A percentile compares a stretch with the other conserved stretches of the same genome.
These are phyloP conservation scores for Arizona elegans DNA, from an alignment of 2,113 vertebrate species.

Conservation along the genomic window DNA sequence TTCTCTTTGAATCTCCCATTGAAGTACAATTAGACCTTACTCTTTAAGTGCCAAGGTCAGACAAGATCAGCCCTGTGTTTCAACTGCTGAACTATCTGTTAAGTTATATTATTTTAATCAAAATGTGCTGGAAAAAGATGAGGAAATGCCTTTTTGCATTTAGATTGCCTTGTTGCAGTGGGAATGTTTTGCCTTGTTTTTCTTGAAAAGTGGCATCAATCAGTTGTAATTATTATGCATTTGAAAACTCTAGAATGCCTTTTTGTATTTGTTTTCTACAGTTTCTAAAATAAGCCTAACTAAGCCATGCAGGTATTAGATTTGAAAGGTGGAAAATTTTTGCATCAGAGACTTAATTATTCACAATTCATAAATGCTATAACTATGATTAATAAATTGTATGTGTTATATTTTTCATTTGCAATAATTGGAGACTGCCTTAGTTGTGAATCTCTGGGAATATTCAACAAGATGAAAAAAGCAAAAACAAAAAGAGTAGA, in stretches of 20 bases:
- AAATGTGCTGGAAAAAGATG: neutral
- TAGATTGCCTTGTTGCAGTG: conserved; percentile 17
- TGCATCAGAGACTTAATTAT: neutral
- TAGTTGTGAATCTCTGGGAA: neutral
- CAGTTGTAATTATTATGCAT: neutral
- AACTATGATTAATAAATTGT: neutral
- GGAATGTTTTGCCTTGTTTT: neutral
- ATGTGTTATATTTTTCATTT: neutral
- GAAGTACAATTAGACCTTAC: neutral
- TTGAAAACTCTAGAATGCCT: conserved; percentile 4
- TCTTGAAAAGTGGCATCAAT: neutral
- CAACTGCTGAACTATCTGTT: conserved; percentile 9
- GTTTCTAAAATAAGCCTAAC: neutral
- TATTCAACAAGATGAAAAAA: neutral
- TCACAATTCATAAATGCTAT: neutral
- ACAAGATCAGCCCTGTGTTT: neutral
- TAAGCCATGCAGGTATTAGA: neutral
- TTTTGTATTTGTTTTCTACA: neutral
- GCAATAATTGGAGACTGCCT: neutral
- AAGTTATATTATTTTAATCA: conserved; percentile 21
- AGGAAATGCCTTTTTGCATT: neutral
- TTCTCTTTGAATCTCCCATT: neutral
- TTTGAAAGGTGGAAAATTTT: neutral
- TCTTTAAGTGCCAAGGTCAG: neutral
- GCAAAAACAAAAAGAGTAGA: neutral